Evolutionary conservation across 53 echinoderm and acorn worm species (phyloP).

Genomic region (Echinometra lucunter): DNA sequence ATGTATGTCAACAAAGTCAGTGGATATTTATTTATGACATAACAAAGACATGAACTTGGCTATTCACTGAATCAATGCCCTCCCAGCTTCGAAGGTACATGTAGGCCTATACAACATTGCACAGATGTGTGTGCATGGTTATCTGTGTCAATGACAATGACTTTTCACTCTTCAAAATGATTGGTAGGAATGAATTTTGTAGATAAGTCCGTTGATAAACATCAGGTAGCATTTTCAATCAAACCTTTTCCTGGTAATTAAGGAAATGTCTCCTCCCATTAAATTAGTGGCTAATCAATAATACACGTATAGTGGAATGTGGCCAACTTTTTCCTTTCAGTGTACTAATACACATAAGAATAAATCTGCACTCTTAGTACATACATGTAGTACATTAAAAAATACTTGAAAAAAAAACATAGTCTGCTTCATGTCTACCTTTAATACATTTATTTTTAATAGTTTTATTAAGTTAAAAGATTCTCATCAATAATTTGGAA

Average conservation of each 20-base stretch:
- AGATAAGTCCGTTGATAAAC: not conserved
- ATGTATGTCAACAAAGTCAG: not conserved
- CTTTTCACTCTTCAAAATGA: not conserved
- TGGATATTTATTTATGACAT: not conserved
- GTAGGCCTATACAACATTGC: not conserved
- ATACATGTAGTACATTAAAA: not conserved
- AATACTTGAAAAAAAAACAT: not conserved
- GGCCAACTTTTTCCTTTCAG: not conserved
- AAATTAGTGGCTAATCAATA: not conserved
- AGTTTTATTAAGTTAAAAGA: too few species aligned
- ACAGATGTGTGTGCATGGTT: not conserved
- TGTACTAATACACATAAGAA: too few species aligned
- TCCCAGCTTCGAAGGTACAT: too few species aligned
- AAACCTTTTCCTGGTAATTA: not conserved
- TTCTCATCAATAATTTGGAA: not conserved
- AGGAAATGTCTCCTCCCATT: not conserved
- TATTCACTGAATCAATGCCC: not conserved
- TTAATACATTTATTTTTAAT: too few species aligned
- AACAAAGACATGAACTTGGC: constrained; percentile 23
- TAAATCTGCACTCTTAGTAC: too few species aligned
- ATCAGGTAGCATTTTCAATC: not conserved
- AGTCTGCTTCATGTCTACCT: not conserved
- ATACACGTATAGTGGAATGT: not conserved
- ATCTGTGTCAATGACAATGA: not conserved
- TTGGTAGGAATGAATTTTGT: not conserved